These are phyloP conservation scores for Ischnura elegans DNA, from an alignment of 2,888 invertebrate genomes.

Conservation along the genomic window DNA sequence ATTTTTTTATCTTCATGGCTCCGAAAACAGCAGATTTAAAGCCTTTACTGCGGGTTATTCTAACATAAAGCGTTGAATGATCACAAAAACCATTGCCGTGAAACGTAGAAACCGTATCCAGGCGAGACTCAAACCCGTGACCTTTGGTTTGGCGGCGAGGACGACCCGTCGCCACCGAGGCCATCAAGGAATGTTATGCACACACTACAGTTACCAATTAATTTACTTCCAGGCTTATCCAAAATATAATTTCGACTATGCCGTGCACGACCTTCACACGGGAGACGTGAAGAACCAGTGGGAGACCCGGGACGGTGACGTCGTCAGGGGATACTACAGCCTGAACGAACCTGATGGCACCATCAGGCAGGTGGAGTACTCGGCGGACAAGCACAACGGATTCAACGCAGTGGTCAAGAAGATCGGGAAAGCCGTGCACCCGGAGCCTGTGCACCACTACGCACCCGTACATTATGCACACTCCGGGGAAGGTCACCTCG, in stretches of 20 bases:
- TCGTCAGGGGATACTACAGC: slow-evolving; percentile 10
- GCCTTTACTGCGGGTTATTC: too few relatives aligned
- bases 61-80: too few relatives aligned
- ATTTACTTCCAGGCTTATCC: background rate
- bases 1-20: too few relatives aligned
- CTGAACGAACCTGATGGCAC: background rate
- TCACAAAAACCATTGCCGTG: too few relatives aligned
- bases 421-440: background rate
- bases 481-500: background rate
- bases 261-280: background rate
- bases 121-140: too few relatives aligned
- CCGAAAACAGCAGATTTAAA: too few relatives aligned
- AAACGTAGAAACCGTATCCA: too few relatives aligned
- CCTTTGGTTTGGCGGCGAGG: too few relatives aligned
- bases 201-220: too few relatives aligned
- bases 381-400: background rate
- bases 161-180: too few relatives aligned
- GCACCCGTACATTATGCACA: background rate
- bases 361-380: background rate
- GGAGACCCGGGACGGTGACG: background rate
- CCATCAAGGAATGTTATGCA: too few relatives aligned
- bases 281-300: background rate
- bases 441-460: background rate
- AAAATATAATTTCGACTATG: slow-evolving; percentile 12
- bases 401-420: slow-evolving; percentile 18